Conservation (phyloP, 2,113 vertebrate genomes). For the Pituophis catenifer region DNA sequence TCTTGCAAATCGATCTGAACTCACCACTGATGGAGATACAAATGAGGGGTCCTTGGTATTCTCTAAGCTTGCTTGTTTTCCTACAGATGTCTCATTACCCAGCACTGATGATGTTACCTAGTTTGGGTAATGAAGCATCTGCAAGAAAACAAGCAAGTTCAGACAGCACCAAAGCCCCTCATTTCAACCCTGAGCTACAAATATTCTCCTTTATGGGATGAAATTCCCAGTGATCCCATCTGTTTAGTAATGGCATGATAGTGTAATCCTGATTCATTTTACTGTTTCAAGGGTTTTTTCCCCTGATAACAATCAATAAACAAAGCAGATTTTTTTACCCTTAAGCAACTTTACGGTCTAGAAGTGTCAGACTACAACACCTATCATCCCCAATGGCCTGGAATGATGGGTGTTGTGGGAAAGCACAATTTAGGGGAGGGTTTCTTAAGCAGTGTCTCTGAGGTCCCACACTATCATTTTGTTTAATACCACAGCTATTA, state of each 20-base stretch:
- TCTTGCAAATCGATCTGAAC: too few species aligned
- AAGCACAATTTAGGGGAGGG: background rate
- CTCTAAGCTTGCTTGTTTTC: background rate
- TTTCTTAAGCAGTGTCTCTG: background rate
- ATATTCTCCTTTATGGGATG: background rate
- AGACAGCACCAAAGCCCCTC: background rate
- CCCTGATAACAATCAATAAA: background rate
- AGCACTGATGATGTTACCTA: background rate
- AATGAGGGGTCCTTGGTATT: background rate
- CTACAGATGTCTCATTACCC: background rate
- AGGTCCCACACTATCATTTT: background rate
- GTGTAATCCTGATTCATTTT: background rate
- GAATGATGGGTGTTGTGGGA: background rate
- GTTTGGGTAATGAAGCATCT: background rate
- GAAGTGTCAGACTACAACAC: background rate
- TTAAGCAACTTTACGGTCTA: background rate
- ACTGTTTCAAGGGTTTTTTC: background rate
- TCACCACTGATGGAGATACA: background rate
- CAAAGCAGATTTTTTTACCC: background rate
- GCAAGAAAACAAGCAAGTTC: background rate
- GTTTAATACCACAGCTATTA: background rate
- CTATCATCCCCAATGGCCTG: background rate
- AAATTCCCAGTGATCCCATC: background rate
- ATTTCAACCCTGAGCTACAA: background rate
- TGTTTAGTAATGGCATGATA: background rate